Percentiles rank a stretch among this genome's conserved stretches.
Evolutionary conservation across 2,113 vertebrate species (phyloP).

Genomic region (Aplodontia rufa): DNA sequence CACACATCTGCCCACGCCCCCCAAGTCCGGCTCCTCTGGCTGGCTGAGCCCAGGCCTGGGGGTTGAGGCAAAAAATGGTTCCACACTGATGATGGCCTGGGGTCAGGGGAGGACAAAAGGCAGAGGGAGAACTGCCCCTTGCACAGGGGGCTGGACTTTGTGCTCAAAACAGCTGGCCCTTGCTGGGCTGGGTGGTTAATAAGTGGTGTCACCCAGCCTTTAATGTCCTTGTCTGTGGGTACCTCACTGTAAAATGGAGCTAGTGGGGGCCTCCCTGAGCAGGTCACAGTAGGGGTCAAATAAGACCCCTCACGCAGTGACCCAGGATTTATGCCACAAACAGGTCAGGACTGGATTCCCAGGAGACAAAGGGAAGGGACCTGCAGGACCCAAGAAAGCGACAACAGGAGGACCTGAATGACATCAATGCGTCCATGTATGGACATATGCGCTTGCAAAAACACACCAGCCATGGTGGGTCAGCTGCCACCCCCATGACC

Average conservation of each 20-base stretch:
- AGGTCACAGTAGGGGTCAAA: background rate
- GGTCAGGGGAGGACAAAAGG: too few relatives aligned
- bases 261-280: background rate
- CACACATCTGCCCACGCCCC: background rate
- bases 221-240: background rate
- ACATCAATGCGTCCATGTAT: fast-evolving
- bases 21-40: background rate
- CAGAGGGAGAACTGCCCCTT: background rate
- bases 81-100: background rate
- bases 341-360: background rate
- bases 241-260: background rate
- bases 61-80: background rate
- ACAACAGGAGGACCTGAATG: background rate
- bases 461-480: background rate
- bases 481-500: background rate
- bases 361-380: background rate
- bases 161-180: background rate
- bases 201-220: background rate
- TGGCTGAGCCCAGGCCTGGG: background rate
- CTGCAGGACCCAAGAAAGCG: background rate
- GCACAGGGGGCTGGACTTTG: background rate
- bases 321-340: background rate
- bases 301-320: background rate
- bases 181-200: background rate
- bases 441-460: too few relatives aligned